phyloP scores from a whole-genome alignment of 1,140 invertebrate species.

The Drosophila guanche region DNA sequence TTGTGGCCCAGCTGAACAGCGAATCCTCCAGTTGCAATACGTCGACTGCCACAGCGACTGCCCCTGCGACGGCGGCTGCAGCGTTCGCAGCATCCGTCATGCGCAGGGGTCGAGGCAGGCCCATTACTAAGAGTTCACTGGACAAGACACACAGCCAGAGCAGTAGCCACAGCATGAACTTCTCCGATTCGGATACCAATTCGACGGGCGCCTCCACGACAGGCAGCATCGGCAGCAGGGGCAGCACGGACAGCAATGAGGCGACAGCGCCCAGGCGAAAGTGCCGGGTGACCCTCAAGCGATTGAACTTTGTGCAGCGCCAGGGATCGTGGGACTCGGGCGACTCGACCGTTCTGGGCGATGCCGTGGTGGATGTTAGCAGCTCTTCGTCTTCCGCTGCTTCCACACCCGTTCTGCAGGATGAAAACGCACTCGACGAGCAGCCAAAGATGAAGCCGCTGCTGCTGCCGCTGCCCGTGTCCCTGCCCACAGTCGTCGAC shows the following conservation, averaged over 20 bases:
- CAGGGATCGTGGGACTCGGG: slow-evolving; percentile 46
- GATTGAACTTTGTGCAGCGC: slow-evolving; percentile 30
- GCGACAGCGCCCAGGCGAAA: slow-evolving; percentile 31
- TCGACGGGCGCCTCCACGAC: slow-evolving; percentile 24
- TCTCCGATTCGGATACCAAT: slow-evolving; percentile 54
- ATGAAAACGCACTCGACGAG: slow-evolving; percentile 37
- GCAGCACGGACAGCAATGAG: background rate
- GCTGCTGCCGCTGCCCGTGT: background rate
- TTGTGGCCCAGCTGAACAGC: slow-evolving; percentile 65
- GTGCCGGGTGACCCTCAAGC: slow-evolving; percentile 57
- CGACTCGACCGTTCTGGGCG: slow-evolving; percentile 10
- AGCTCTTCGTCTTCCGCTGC: slow-evolving; percentile 18
- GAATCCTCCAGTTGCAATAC: slow-evolving; percentile 13
- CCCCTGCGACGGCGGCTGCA: background rate
- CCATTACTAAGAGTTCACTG: slow-evolving; percentile 8
- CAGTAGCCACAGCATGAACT: slow-evolving; percentile 1
- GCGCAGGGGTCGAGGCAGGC: slow-evolving; percentile 36
- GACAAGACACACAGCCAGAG: background rate
- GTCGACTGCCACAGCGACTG: background rate
- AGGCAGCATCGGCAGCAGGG: slow-evolving; percentile 9
- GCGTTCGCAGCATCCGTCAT: no score
- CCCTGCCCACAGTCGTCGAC: background rate
- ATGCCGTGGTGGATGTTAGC: slow-evolving; percentile 6
- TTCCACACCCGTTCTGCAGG: slow-evolving; percentile 15
- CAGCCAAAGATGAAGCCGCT: slow-evolving; percentile 6